phyloP scores from a whole-genome alignment of 2,888 invertebrate genomes.

The Tetranychus piercei region DNA sequence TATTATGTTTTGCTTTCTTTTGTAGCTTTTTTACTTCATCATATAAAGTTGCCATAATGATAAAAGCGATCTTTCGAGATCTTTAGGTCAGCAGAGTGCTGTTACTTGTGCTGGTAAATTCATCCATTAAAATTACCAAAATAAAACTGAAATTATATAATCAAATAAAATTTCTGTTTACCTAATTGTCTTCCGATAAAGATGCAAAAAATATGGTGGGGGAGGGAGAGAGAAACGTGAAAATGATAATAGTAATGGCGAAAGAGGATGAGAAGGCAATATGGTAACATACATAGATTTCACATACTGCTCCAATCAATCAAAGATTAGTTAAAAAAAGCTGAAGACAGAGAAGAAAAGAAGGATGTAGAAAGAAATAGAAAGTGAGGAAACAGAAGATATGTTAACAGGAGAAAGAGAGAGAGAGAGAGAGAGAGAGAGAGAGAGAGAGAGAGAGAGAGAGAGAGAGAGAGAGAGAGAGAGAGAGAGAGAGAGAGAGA shows the following conservation, averaged over 20 bases:
- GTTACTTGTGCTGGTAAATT: no score
- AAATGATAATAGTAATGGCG: no score
- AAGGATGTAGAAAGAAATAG: slow-evolving; percentile 1
- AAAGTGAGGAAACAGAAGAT: slow-evolving; percentile 4
- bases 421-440: slow-evolving; percentile 8
- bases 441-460: background rate
- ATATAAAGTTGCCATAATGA: background rate
- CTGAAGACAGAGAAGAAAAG: slow-evolving; percentile 1
- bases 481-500: background rate
- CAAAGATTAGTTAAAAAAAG: background rate
- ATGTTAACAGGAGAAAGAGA: background rate
- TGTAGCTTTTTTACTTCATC: background rate
- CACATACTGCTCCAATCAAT: background rate
- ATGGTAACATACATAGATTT: no score
- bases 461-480: background rate
- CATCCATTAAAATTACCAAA: no score
- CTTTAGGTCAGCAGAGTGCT: no score
- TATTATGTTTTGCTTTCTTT: background rate
- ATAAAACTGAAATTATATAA: no score
- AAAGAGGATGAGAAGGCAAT: no score
- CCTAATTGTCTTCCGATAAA: no score
- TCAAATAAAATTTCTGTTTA: no score
- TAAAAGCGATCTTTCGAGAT: no score
- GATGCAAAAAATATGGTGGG: no score
- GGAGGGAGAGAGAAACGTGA: no score